Evolutionary conservation across 2,113 vertebrate species (phyloP).

Genomic region (Boulengeromyrus knoepffleri): DNA sequence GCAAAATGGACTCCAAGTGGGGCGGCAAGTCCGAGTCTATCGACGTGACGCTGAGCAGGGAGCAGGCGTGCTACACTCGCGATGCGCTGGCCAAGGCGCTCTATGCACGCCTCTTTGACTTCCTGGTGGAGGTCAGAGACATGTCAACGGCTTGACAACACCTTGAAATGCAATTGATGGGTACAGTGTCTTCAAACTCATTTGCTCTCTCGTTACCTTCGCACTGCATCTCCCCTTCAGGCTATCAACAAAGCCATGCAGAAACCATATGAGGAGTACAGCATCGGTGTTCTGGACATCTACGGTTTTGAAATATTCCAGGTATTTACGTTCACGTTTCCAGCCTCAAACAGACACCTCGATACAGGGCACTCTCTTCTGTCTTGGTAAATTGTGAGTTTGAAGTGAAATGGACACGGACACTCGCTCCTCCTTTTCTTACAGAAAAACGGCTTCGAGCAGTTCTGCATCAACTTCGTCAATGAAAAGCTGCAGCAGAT

Average conservation of each 20-base stretch:
- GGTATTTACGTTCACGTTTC: constrained; percentile 49
- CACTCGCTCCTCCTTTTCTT: background rate
- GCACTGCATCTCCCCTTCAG: constrained; percentile 45
- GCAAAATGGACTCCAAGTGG: constrained; percentile 96
- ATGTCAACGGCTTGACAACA: background rate
- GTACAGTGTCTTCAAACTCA: background rate
- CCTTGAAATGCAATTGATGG: background rate
- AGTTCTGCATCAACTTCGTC: constrained; percentile 98
- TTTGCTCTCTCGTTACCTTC: background rate
- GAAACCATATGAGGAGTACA: constrained; percentile 85
- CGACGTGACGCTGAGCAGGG: constrained; percentile 84
- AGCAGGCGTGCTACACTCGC: constrained; percentile 84
- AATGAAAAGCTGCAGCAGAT: constrained; percentile 98
- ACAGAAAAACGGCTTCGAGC: constrained; percentile 94
- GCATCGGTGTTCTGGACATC: constrained; percentile 88
- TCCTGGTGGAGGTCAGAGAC: constrained; percentile 79
- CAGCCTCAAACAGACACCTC: background rate
- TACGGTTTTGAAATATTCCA: constrained; percentile 98
- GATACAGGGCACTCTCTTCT: background rate
- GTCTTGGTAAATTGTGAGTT: background rate
- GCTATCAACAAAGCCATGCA: constrained; percentile 88
- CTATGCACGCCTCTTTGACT: constrained; percentile 84
- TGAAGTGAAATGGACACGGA: background rate
- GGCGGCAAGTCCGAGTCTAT: constrained; percentile 85
- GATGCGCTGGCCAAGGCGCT: constrained; percentile 91